Evolutionary conservation across 2,113 vertebrate species (phyloP).

Genomic region (Epinephelus moara): DNA sequence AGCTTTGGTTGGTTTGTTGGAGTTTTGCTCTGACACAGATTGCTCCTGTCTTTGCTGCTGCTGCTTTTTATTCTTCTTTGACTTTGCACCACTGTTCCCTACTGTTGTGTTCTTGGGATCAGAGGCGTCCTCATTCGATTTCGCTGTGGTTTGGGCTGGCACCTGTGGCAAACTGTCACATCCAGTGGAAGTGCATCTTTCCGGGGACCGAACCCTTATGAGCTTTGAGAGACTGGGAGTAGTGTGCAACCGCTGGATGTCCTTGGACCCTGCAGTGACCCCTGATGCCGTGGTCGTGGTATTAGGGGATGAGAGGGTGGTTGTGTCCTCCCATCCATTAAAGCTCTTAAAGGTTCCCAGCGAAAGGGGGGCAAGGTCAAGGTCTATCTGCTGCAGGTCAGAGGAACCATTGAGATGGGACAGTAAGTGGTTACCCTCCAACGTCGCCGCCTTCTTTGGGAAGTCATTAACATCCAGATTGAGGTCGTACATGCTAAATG

Average conservation of each 20-base stretch:
- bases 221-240: slow-evolving; percentile 94
- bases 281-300: slow-evolving; percentile 35
- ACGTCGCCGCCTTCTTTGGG: slow-evolving; percentile 92
- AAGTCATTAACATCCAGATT: slow-evolving; percentile 96
- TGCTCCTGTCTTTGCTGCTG: slow-evolving; percentile 83
- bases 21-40: slow-evolving; percentile 78
- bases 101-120: slow-evolving; percentile 74
- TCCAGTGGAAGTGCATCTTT: slow-evolving; percentile 80
- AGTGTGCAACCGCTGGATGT: slow-evolving; percentile 90
- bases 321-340: slow-evolving; percentile 83
- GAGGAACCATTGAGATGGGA: slow-evolving; percentile 93
- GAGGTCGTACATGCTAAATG: slow-evolving; percentile 96
- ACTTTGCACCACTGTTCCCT: slow-evolving; percentile 80
- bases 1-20: slow-evolving; percentile 78
- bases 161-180: slow-evolving; percentile 72
- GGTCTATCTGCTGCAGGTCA: slow-evolving; percentile 94
- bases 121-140: slow-evolving; percentile 78
- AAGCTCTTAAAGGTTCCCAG: slow-evolving; percentile 90
- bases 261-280: slow-evolving; percentile 74
- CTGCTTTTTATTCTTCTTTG: slow-evolving; percentile 92
- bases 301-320: slow-evolving; percentile 64
- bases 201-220: slow-evolving; percentile 92
- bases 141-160: slow-evolving; percentile 75
- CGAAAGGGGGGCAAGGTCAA: slow-evolving; percentile 95
- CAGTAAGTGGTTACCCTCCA: slow-evolving; percentile 92